Evolutionary conservation across 2,797 vertebrate species (phyloP), one percentile per base, ranked within the genome.

Genomic region (Jordanella pulchra): DNA sequence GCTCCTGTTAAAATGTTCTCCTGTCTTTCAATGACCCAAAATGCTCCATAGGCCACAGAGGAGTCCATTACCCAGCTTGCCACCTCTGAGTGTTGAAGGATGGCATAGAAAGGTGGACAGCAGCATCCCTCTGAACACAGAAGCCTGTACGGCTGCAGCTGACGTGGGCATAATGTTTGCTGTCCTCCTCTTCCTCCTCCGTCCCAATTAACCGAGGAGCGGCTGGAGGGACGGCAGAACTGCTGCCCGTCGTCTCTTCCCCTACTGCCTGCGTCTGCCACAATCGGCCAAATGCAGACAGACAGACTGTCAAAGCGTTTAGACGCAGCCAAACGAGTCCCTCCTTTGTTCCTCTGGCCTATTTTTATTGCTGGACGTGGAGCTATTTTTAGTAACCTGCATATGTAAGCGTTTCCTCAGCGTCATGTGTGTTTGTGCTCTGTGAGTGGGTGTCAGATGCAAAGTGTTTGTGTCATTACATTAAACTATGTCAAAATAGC

Each of bases 231-330:
- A 78, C 85, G 77, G 82, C 83, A 88, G 84, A 91, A 75, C 89
- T 87, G 89, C 89, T 86, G 85, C 88, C 82, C 86, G 85, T 89
- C 83, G 88, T 91, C 87, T 84, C 79, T 82, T 82, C 81, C 66
- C 71, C 13, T 55, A 35, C 72, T 48, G 75, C 83, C 86, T 82
- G 79, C 30, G 39, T 92, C 87, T 48, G 48, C 86, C 89, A 84
- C 86, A 88, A 90, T 92, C 82, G 89, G 76, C 88, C 86, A 86
- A 87, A 93, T 88, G 88, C 83, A 88, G 85, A 84, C 86, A 90
- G 91, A 93, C 89, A 92, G 89, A 89, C 89, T 92, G 93, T 93
- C 92, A 93, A 76, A 89, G 87, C 86, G 78, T 90, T 93, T 89
- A 88, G 83, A 91, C 89, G 87, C 91, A 89, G 84, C 73, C 70